Evolutionary conservation across 2,888 invertebrate species (phyloP), one percentile per base, ranked within the genome.

Genomic region (Cordilura impudica): DNA sequence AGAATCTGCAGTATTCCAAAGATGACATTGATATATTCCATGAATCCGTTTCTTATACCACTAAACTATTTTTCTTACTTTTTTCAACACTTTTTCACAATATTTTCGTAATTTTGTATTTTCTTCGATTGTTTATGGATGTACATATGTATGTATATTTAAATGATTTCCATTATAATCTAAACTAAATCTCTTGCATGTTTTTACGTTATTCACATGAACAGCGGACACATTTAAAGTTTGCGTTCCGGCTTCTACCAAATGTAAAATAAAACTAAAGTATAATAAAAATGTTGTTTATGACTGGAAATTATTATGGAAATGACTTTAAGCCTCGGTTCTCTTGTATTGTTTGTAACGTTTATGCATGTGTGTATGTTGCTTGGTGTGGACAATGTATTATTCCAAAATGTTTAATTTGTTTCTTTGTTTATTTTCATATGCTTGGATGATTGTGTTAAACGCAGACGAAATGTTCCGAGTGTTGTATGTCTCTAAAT

Each of bases 231-330:
- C 39, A 43, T 26, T 66, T 61, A 63, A n/a, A 49, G 66, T 76
- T 60, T 31, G 53, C 74, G 81, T 81, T 80, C 78, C 81, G 82
- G 77, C 78, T 78, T 66, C 82, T 81, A 73, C 80, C 78, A 77
- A 83, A 81, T 78, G 79, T 79, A 75, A 83, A 84, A 78, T 63
- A 72, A 80, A 81, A 83, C 83, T 84, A 65, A 84, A 81, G 67
- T 77, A 23, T 18, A 51, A 49, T 47, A 47, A 43, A 70, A 58
- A 73, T 65, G 35, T 49, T 71, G 73, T 69, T 78, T 73, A 63
- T 54, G 49, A 75, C 79, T 76, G 70, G 81, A 81, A 82, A 16
- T 72, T 53, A 69, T 65, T 78, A 65, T 74, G 77, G 74, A 69
- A 72, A 67, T 66, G 67, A 47, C 67, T 77, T 71, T 63, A 78